Evolutionary conservation across 2,113 vertebrate genomes (phyloP).

Genomic region (Scomber colias): DNA sequence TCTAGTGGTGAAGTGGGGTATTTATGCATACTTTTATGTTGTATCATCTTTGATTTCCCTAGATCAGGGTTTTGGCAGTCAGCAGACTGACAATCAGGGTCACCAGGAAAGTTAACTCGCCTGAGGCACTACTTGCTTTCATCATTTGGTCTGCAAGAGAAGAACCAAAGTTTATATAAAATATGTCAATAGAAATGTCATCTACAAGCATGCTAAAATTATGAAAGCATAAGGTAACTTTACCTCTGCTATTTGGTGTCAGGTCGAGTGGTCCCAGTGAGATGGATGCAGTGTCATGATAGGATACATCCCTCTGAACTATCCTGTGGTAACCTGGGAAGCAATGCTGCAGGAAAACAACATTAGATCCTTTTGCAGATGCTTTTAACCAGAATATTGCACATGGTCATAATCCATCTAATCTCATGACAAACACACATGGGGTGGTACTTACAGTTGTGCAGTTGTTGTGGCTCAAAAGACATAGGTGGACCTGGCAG

Average conservation of each 20-base stretch:
- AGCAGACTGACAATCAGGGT: slow-evolving; percentile 38
- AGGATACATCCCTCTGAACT: slow-evolving; percentile 29
- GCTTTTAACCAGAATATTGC: neutral
- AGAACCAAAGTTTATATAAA: neutral
- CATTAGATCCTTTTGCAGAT: neutral
- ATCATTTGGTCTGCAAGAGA: slow-evolving; percentile 30
- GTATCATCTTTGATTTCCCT: neutral
- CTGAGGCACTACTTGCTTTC: slow-evolving; percentile 5
- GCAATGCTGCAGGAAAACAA: slow-evolving; percentile 64
- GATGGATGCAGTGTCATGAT: slow-evolving; percentile 56
- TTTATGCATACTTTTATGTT: no score
- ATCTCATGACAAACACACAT: neutral
- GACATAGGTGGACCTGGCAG: slow-evolving; percentile 79
- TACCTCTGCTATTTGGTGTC: neutral
- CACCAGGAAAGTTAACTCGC: slow-evolving; percentile 5
- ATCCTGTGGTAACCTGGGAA: slow-evolving; percentile 37
- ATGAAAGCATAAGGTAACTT: neutral
- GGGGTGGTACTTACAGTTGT: slow-evolving; percentile 53
- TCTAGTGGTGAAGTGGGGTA: no score
- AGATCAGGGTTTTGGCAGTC: slow-evolving; percentile 14
- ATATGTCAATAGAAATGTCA: neutral
- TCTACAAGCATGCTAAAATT: neutral
- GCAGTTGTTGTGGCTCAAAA: slow-evolving; percentile 61
- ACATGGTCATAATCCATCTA: neutral
- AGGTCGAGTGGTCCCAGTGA: slow-evolving; percentile 66